Percentiles rank a stretch among this genome's conserved stretches.
phyloP scores from a whole-genome alignment of 1,140 invertebrate species.

The Wasmannia auropunctata region DNA sequence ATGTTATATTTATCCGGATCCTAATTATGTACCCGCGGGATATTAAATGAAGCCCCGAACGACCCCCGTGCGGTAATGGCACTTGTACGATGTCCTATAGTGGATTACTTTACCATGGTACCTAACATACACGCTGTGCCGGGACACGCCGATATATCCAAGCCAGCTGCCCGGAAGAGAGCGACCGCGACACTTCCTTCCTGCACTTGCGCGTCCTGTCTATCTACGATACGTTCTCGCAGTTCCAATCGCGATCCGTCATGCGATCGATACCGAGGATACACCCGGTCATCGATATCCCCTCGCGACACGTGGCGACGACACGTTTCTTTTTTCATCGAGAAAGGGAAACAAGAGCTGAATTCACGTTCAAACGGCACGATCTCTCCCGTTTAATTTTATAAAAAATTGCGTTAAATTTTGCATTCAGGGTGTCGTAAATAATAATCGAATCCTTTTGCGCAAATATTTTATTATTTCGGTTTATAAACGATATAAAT shows the following conservation, averaged over 20 bases:
- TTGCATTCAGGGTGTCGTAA: neutral
- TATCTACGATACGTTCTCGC: constrained; percentile 62
- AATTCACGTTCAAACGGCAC: too few relatives aligned
- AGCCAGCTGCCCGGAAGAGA: constrained; percentile 85
- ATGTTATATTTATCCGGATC: constrained; percentile 72
- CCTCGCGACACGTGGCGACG: constrained; percentile 5
- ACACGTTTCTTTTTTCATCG: neutral
- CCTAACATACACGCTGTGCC: constrained; percentile 64
- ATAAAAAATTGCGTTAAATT: neutral
- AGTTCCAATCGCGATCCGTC: constrained; percentile 62
- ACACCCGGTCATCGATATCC: constrained; percentile 38
- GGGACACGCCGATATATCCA: constrained; percentile 76
- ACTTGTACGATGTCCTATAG: constrained; percentile 84
- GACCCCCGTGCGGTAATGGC: constrained; percentile 77
- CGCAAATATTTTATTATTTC: neutral
- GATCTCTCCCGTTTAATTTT: neutral
- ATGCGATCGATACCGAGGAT: constrained; percentile 61
- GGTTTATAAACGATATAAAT: neutral
- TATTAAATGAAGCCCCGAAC: constrained; percentile 79
- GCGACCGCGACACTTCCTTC: constrained; percentile 85
- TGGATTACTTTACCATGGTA: constrained; percentile 84
- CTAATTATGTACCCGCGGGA: constrained; percentile 75
- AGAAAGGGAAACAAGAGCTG: neutral
- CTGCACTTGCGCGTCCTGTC: constrained; percentile 77
- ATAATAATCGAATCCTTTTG: neutral